Evolutionary conservation across 2,113 vertebrate species (phyloP), one percentile per base, ranked within the genome.

Genomic region (Neodontobutis hainanensis): DNA sequence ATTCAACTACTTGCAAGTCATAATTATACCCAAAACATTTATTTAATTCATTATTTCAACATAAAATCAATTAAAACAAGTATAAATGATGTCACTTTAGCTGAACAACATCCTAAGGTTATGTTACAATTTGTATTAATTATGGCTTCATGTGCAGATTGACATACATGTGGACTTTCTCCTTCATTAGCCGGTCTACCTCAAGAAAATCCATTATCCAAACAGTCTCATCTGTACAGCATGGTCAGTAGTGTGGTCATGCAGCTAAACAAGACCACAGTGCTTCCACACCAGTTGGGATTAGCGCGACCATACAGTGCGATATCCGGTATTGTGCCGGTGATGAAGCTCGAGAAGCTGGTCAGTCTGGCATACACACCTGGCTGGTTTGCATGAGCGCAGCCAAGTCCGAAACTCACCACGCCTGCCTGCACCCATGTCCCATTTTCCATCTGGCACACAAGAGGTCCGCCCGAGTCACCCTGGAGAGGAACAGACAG

Each of bases 361-460:
- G 92, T 91, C 43, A 93, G 65, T 73, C 78, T 88, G 72, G 88
- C n/a, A 9, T 94, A 94, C 14, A 94, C 88, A 4, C 92, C 93
- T 0, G 93, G 92, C 11, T 68, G 64, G 76, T 93, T 92, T 4
- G 8, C 0, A 0, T 51, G 34, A 44, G 90, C 93, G 50, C 93
- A 94, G 15, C 88, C 89, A 6, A 76, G 16, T 38, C 93, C 91
- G 3, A 94, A 94, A 46, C 93, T 94, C 73, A 94, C 92, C 50
- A 94, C 89, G 1, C 93, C 93, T 0, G 88, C 92, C 76, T 93
- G 93, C n/a, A 94, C 79, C 92, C 92, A 93, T 16, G 84, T 88
- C 32, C 88, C 85, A 14, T 89, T 90, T 5, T 74, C 36, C 84
- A 87, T 85, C 57, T 70, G 53, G 68, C 92, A 94, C 32, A 92